These are phyloP conservation scores for Rhinogobius similis DNA, from an alignment of 2,113 vertebrate species.

Conservation along the genomic window DNA sequence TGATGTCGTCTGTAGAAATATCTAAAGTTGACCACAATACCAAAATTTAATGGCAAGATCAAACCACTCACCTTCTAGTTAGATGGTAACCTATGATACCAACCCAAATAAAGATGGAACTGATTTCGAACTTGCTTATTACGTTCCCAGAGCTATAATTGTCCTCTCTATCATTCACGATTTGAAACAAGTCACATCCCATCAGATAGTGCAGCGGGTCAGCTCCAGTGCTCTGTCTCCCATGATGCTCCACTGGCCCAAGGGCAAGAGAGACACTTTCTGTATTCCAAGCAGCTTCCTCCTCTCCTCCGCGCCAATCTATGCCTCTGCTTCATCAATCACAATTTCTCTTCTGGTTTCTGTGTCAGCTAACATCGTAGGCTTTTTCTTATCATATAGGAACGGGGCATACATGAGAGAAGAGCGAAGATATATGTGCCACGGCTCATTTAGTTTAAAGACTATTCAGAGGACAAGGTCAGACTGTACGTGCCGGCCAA, in stretches of 20 bases:
- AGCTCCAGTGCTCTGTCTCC: conserved; percentile 18
- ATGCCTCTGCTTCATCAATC: conserved; percentile 20
- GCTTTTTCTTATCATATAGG: background rate
- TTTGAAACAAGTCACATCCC: background rate
- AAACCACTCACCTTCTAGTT: no score
- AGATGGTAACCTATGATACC: no score
- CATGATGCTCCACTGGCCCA: conserved; percentile 29
- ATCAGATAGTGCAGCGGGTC: conserved; percentile 12
- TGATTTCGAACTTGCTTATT: no score
- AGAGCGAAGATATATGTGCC: background rate
- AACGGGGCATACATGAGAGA: background rate
- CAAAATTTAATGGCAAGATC: no score
- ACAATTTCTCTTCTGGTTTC: conserved; percentile 1
- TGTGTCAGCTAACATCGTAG: background rate
- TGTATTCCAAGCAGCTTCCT: conserved; percentile 48
- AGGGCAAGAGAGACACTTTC: conserved; percentile 49
- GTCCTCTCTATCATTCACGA: background rate
- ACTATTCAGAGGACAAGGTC: conserved; percentile 33
- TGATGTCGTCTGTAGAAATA: no score
- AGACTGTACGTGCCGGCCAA: conserved; percentile 3
- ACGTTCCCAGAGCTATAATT: background rate
- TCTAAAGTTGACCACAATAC: no score
- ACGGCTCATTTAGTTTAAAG: conserved; percentile 25
- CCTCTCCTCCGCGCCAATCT: conserved; percentile 14
- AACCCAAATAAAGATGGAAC: no score